phyloP scores from a whole-genome alignment of 2,797 vertebrate genomes.

The Vespertilio murinus region DNA sequence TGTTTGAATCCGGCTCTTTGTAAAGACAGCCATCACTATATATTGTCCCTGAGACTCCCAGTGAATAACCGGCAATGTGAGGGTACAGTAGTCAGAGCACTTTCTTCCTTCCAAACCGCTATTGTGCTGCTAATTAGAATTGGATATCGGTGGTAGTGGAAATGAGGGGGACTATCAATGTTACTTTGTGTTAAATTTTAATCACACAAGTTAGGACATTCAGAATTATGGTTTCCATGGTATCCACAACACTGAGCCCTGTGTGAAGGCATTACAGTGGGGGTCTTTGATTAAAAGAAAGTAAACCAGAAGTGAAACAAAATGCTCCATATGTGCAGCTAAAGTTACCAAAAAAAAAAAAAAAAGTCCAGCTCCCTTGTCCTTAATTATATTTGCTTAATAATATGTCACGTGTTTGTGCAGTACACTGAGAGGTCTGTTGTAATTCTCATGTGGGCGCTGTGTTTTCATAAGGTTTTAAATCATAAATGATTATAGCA shows the following conservation, averaged over 20 bases:
- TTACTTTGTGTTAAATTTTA: conserved; percentile 82
- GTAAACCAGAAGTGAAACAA: conserved; percentile 80
- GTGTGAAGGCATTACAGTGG: conserved; percentile 81
- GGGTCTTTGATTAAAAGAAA: conserved; percentile 80
- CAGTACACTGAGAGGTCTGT: conserved; percentile 63
- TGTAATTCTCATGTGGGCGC: conserved; percentile 56
- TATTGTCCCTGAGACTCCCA: conserved; percentile 34
- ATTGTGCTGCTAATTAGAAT: conserved; percentile 77
- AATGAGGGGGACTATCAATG: conserved; percentile 78
- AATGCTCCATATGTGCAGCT: conserved; percentile 79
- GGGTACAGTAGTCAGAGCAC: conserved; percentile 44
- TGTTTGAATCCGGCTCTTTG: conserved; percentile 45
- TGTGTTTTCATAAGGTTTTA: conserved; percentile 57
- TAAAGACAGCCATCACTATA: conserved; percentile 50
- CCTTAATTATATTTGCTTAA: conserved; percentile 76
- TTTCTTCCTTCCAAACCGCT: conserved; percentile 71
- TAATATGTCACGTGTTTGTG: conserved; percentile 54
- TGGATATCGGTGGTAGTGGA: conserved; percentile 74
- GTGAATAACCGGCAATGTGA: conserved; percentile 62
- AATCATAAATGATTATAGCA: conserved; percentile 46
- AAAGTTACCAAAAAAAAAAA: conserved; percentile 63
- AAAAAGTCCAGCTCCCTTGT: conserved; percentile 61
- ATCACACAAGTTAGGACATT: conserved; percentile 82
- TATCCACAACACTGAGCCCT: conserved; percentile 75
- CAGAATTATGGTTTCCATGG: conserved; percentile 81